Evolutionary conservation across 1,140 invertebrate genomes (phyloP).

Genomic region (Drosophila saltans): DNA sequence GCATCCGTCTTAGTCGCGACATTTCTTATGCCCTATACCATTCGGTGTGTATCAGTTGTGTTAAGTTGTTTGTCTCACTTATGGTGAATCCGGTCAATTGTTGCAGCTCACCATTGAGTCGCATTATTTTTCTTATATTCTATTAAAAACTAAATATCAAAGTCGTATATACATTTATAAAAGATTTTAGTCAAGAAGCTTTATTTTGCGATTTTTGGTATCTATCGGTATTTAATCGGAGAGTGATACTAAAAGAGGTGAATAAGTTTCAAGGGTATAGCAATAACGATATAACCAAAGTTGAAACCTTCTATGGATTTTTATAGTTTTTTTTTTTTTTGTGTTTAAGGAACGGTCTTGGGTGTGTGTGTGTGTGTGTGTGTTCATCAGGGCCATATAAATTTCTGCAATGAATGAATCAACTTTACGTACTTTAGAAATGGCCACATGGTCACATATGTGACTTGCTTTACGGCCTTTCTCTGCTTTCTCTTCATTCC

Average conservation of each 20-base stretch:
- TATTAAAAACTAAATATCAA: no score
- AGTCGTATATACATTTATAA: no score
- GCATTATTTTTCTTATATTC: no score
- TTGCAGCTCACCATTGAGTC: no score
- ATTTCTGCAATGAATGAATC: conserved; percentile 77
- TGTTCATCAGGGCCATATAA: conserved; percentile 55
- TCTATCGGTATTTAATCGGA: no score
- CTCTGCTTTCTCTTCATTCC: conserved; percentile 15
- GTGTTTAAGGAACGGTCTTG: no score
- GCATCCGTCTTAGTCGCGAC: conserved; percentile 19
- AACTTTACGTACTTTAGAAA: conserved; percentile 63
- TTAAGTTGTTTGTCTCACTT: background rate
- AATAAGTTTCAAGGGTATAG: no score
- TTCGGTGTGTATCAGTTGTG: background rate
- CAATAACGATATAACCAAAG: no score
- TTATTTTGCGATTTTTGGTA: no score
- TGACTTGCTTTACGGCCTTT: conserved; percentile 60
- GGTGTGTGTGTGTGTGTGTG: background rate
- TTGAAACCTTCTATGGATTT: background rate
- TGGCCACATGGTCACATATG: conserved; percentile 57
- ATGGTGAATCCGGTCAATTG: no score
- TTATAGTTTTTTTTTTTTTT: background rate
- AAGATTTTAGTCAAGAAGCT: no score
- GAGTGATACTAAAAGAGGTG: no score
- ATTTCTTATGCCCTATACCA: background rate